Conservation (phyloP, 2,888 invertebrate species). For the Cephonodes hylas region DNA sequence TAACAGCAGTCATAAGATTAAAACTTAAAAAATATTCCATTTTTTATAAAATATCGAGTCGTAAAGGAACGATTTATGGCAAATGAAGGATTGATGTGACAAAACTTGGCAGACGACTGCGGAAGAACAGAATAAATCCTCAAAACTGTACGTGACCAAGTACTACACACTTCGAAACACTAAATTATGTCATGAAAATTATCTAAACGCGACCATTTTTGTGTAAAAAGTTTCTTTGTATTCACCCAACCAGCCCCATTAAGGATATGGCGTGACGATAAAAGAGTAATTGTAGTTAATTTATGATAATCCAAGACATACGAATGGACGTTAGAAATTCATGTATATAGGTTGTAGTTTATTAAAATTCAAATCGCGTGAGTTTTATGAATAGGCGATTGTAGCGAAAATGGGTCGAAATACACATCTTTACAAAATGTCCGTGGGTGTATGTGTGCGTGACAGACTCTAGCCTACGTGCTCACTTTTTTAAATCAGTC, state of each 20-base stretch:
- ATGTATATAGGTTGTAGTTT: conserved; percentile 40
- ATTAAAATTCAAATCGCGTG: conserved; percentile 54
- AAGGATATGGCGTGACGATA: conserved; percentile 5
- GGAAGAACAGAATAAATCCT: not conserved
- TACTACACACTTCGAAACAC: not conserved
- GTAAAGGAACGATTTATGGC: not conserved
- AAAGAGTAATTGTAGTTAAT: conserved; percentile 13
- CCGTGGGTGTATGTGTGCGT: not conserved
- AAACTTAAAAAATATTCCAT: not conserved
- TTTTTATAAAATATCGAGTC: not conserved
- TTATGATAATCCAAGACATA: conserved; percentile 17
- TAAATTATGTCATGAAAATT: not conserved
- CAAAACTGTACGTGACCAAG: not conserved
- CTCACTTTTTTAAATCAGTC: conserved; percentile 4
- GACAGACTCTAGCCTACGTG: not conserved
- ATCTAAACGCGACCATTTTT: not conserved
- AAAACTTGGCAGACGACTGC: not conserved
- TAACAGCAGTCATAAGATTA: not conserved
- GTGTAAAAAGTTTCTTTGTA: conserved; percentile 1
- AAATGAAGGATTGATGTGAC: not conserved
- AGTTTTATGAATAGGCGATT: conserved; percentile 57
- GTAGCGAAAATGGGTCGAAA: conserved; percentile 56
- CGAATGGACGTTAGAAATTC: conserved; percentile 25
- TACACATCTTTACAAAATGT: conserved; percentile 20
- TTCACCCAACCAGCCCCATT: conserved; percentile 3